These are phyloP conservation scores for Lasiurus cinereus DNA, from an alignment of 2,113 vertebrate genomes.

Conservation along the genomic window DNA sequence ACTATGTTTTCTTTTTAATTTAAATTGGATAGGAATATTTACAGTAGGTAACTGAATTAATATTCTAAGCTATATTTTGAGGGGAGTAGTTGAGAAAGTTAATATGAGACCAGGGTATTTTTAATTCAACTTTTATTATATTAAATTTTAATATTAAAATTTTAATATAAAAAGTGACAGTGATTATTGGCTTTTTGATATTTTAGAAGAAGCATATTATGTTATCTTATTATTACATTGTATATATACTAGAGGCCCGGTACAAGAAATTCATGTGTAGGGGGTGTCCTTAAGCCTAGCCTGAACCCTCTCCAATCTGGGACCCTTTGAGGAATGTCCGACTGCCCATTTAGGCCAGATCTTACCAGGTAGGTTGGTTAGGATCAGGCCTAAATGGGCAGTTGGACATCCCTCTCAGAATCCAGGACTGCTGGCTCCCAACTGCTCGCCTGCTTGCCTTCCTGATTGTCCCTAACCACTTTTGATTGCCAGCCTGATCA, in stretches of 20 bases:
- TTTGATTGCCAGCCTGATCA: too few species aligned
- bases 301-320: too few species aligned
- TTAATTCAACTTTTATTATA: neutral
- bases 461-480: too few species aligned
- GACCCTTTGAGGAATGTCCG: too few species aligned
- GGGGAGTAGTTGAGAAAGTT: neutral
- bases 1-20: neutral
- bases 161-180: neutral
- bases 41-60: neutral
- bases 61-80: neutral
- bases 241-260: neutral
- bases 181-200: neutral
- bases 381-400: too few species aligned
- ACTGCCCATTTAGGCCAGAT: too few species aligned
- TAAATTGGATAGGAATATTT: neutral
- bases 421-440: too few species aligned
- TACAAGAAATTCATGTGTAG: too few species aligned
- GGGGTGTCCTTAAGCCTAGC: too few species aligned
- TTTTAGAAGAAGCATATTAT: neutral
- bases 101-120: neutral
- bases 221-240: neutral
- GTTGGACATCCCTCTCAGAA: too few species aligned
- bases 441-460: too few species aligned
- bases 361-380: too few species aligned
- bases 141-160: neutral